phyloP scores from a whole-genome alignment of 1,140 invertebrate species.

The Drosophila burlai region DNA sequence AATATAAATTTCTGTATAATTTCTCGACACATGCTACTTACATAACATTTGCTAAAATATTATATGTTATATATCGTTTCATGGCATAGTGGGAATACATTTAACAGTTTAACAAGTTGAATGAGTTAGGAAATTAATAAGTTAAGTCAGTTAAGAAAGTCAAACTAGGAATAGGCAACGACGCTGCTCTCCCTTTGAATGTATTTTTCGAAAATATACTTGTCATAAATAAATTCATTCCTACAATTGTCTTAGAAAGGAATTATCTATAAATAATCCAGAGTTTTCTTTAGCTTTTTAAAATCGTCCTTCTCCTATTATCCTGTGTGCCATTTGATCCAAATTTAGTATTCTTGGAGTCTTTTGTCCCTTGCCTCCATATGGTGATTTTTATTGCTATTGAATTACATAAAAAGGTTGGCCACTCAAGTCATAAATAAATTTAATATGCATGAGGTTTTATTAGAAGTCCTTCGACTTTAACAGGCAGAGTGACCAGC shows the following conservation, averaged over 20 bases:
- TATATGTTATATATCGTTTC: too few species aligned
- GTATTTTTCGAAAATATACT: neutral
- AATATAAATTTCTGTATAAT: too few species aligned
- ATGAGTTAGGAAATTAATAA: neutral
- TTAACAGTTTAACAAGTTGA: neutral
- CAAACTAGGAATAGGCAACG: neutral
- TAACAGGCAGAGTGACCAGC: conserved; percentile 24
- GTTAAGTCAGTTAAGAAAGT: too few species aligned
- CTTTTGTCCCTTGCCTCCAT: conserved; percentile 7
- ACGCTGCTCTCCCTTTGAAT: neutral
- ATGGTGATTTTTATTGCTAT: conserved; percentile 50
- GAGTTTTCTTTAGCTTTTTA: neutral
- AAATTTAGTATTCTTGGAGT: neutral
- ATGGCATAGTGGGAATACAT: too few species aligned
- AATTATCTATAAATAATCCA: neutral
- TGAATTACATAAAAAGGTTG: conserved; percentile 65
- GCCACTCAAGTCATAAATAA: conserved; percentile 70
- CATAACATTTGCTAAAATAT: too few species aligned
- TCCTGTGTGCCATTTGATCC: neutral
- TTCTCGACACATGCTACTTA: too few species aligned
- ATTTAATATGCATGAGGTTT: conserved; percentile 55
- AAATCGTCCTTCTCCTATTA: neutral
- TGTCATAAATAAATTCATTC: neutral
- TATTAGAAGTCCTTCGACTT: conserved; percentile 12
- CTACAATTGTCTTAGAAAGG: neutral